Conservation (phyloP, 1,140 invertebrate genomes). For the Zophobas morio region DNA sequence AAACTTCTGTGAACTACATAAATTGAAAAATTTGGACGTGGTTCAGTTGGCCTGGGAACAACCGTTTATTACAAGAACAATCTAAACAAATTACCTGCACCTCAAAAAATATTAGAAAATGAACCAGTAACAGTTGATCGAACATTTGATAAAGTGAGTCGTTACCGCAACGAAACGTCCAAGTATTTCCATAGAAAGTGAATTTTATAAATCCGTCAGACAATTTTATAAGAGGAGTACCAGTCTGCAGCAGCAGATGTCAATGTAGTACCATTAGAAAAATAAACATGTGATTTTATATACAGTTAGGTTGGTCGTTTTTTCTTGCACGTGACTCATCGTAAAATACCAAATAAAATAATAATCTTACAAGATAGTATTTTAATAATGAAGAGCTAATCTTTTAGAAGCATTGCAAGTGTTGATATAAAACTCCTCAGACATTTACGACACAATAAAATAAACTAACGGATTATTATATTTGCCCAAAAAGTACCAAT, state of each 20-base stretch:
- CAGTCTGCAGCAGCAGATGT: constrained; percentile 15
- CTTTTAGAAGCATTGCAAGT: constrained; percentile 31
- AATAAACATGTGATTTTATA: constrained; percentile 26
- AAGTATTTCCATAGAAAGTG: constrained; percentile 36
- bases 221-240: constrained; percentile 7
- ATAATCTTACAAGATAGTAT: constrained; percentile 4
- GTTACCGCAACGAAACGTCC: constrained; percentile 27
- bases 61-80: not conserved
- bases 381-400: constrained; percentile 38
- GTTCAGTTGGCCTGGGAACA: not conserved
- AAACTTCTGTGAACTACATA: not conserved
- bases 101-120: constrained; percentile 1
- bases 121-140: constrained; percentile 31
- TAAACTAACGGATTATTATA: constrained; percentile 43
- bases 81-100: constrained; percentile 6
- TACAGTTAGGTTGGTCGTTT: constrained; percentile 23
- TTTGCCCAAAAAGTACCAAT: constrained; percentile 38
- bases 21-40: constrained; percentile 20
- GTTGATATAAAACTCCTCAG: constrained; percentile 37
- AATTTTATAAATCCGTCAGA: constrained; percentile 22
- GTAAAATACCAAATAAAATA: constrained; percentile 12
- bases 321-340: constrained; percentile 10
- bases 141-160: constrained; percentile 35
- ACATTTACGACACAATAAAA: constrained; percentile 40
- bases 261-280: not conserved